Base-by-base conservation (phyloP, 2,797 vertebrate genomes). In the Hybognathus amarus region DNA sequence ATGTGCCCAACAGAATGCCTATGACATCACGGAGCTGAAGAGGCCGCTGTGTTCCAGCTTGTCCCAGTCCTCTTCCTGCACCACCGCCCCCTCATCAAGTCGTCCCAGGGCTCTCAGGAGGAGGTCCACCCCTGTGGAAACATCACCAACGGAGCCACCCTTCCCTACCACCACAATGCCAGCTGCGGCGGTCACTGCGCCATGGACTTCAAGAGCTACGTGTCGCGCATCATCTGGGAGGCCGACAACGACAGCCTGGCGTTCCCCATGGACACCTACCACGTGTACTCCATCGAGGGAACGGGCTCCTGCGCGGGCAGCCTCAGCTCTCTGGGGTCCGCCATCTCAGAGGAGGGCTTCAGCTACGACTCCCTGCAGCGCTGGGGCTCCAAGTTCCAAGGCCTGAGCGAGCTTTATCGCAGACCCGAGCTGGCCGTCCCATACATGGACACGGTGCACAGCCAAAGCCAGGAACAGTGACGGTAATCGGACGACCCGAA, bases 11-110 rank as follows among this genome's bases (percentile, higher is more conserved):
- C 88, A 98, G 97, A 95, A 95, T 30, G 95, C 93, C 15, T 97
- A 97, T 0, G 82, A 97, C 91, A 96, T 96, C 92, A 94, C 95
- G 0, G 95, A 96, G 92, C 84, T 96, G 92, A 97, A 96, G 93
- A 95, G 96, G 73, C 95, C 95, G 0, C 91, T 96, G 82, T 93
- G 94, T 85, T 94, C 90, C 89, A 96, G 94, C 68, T 67, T 94
- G 87, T 93, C 96, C 22, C 93, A 90, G 88, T 94, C 95, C 3
- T 95, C 95, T 17, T 96, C 94, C 80, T 92, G 87, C 89, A 94
- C 94, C 86, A 92, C 93, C 5, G 94, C 95, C 9, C 95, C 5
- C 92, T 90, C 87, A 94, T 94, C 90, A 95, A 92, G 73, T 95
- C 92, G 22, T 91, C 91, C 2, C 91, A 91, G 5, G 92, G 92